These are phyloP conservation scores for Apaloderma vittatum DNA, from an alignment of 2,113 vertebrate genomes.

Conservation along the genomic window DNA sequence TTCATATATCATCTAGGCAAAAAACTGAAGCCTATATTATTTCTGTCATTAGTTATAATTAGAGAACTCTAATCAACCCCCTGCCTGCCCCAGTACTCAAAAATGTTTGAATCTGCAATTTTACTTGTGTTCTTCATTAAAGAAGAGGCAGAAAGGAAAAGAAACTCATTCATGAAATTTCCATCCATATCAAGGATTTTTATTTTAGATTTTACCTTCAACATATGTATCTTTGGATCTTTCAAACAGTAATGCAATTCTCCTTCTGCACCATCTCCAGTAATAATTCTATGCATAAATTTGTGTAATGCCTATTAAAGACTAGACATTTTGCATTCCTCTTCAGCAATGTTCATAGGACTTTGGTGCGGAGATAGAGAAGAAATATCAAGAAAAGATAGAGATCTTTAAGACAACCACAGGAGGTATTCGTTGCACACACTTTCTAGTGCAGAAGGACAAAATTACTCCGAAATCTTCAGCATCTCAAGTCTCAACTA, in stretches of 20 bases:
- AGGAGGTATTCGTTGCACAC: conserved; percentile 44
- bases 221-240: not conserved
- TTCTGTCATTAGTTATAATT: conserved; percentile 74
- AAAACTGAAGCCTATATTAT: conserved; percentile 52
- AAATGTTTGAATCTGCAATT: conserved; percentile 63
- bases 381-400: conserved; percentile 48
- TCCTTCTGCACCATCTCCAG: not conserved
- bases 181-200: not conserved
- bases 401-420: conserved; percentile 52
- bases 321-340: not conserved
- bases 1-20: conserved; percentile 17
- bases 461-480: conserved; percentile 72
- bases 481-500: conserved; percentile 57
- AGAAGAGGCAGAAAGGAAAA: conserved; percentile 16
- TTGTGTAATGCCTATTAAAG: not conserved
- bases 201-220: conserved; percentile 11
- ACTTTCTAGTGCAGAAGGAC: conserved; percentile 46
- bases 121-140: conserved; percentile 53
- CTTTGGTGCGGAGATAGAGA: not conserved
- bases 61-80: conserved; percentile 71
- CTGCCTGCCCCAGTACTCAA: conserved; percentile 56
- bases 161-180: conserved; percentile 59
- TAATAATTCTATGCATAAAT: not conserved
- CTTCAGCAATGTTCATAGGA: not conserved
- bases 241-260: not conserved